These are phyloP conservation scores for Electrona antarctica DNA, from an alignment of 2,113 vertebrate genomes.

Conservation along the genomic window DNA sequence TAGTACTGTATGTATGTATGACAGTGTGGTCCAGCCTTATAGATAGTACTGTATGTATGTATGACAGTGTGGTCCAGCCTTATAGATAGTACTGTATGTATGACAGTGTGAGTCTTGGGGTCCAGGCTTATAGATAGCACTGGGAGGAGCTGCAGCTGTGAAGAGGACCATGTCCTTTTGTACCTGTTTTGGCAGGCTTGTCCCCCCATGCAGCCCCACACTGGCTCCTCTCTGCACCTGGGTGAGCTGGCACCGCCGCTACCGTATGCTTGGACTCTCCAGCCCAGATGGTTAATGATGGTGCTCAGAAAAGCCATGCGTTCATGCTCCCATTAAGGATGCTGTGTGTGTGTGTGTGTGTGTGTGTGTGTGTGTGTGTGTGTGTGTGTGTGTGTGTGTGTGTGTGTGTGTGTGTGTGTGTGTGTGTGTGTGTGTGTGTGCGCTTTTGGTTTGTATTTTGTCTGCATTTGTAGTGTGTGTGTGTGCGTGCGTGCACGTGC, in stretches of 20 bases:
- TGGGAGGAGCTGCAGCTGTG: conserved; percentile 11
- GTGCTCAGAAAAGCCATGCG: conserved; percentile 45
- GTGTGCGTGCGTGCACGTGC: no score
- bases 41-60: no score
- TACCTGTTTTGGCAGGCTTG: background rate
- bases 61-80: no score
- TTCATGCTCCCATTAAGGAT: conserved; percentile 38
- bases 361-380: conserved; percentile 1
- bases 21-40: no score
- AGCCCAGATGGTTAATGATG: conserved; percentile 61
- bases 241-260: conserved; percentile 11
- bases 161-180: conserved; percentile 38
- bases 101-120: conserved; percentile 26
- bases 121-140: conserved; percentile 20
- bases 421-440: no score
- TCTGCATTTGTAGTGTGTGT: no score
- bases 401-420: background rate
- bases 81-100: no score
- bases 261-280: conserved; percentile 30
- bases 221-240: conserved; percentile 13
- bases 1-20: no score
- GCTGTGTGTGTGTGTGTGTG: background rate
- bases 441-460: no score
- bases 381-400: background rate
- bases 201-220: background rate